A percentile compares a stretch with the other conserved stretches of the same genome.
phyloP scores from a whole-genome alignment of 1,140 invertebrate genomes.

The Cyphomyrmex costatus region DNA sequence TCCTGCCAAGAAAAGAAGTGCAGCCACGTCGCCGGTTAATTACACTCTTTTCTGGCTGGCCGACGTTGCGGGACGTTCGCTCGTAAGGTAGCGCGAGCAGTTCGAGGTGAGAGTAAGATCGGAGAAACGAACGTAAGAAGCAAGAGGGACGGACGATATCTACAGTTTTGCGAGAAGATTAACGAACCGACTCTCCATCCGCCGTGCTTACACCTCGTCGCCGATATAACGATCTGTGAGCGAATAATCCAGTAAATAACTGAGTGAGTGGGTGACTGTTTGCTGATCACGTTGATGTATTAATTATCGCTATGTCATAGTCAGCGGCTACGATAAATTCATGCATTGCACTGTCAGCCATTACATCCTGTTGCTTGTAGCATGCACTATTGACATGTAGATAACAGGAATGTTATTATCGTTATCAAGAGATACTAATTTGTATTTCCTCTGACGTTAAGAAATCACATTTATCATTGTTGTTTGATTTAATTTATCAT shows the following conservation, averaged over 20 bases:
- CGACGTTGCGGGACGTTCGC: conserved; percentile 55
- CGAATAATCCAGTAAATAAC: conserved; percentile 18
- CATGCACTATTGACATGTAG: conserved; percentile 35
- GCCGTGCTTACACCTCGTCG: conserved; percentile 35
- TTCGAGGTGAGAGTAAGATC: conserved; percentile 10
- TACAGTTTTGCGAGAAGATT: conserved; percentile 55
- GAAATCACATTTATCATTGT: neutral
- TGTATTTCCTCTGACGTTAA: neutral
- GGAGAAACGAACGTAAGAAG: neutral
- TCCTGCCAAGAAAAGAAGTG: conserved; percentile 76
- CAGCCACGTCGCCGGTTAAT: conserved; percentile 73
- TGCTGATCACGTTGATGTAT: conserved; percentile 42
- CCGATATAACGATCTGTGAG: neutral
- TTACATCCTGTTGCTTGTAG: conserved; percentile 30
- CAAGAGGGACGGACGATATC: conserved; percentile 26
- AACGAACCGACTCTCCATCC: conserved; percentile 54
- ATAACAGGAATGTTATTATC: conserved; percentile 28
- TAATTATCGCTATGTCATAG: conserved; percentile 35
- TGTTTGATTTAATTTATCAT: neutral
- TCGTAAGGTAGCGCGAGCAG: conserved; percentile 18
- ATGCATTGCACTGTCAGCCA: conserved; percentile 4
- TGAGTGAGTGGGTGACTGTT: conserved; percentile 6
- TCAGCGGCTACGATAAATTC: conserved; percentile 46
- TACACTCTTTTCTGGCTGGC: conserved; percentile 74
- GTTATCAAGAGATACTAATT: conserved; percentile 22